These are phyloP conservation scores for Hyposoter dolosus DNA, from an alignment of 2,888 invertebrate genomes.

Conservation along the genomic window DNA sequence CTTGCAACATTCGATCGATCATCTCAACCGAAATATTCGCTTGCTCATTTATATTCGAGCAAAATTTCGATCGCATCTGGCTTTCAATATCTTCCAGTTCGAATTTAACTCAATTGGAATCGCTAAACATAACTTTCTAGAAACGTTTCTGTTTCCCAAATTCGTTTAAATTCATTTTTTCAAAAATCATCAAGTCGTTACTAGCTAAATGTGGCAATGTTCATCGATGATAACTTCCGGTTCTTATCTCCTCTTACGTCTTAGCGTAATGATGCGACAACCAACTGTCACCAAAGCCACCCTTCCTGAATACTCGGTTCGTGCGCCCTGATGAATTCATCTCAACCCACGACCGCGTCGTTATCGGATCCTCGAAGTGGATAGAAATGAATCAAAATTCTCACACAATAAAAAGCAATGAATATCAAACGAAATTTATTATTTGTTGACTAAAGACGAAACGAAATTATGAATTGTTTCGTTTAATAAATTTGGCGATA, in stretches of 20 bases:
- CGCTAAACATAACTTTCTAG: background rate
- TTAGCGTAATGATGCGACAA: background rate
- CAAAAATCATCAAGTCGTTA: background rate
- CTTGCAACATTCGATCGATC: conserved; percentile 1
- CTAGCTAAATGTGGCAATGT: background rate
- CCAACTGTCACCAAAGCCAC: background rate
- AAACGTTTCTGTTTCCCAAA: background rate
- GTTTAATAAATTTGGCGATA: background rate
- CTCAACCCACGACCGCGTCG: background rate
- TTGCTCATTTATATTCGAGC: background rate
- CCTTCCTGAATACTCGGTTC: background rate
- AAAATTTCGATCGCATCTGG: background rate
- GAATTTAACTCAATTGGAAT: background rate
- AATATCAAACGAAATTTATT: background rate
- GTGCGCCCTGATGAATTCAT: background rate
- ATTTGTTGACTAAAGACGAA: background rate
- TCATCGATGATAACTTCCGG: background rate
- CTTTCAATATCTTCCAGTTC: background rate
- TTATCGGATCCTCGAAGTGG: background rate
- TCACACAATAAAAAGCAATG: background rate
- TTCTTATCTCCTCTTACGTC: background rate
- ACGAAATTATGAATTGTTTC: background rate
- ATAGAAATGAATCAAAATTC: background rate
- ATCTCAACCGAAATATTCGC: background rate
- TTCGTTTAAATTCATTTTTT: background rate